A percentile compares a stretch with the other conserved stretches of the same genome.
Evolutionary conservation across 2,797 vertebrate species (phyloP).

Genomic region (Oophaga sylvatica): DNA sequence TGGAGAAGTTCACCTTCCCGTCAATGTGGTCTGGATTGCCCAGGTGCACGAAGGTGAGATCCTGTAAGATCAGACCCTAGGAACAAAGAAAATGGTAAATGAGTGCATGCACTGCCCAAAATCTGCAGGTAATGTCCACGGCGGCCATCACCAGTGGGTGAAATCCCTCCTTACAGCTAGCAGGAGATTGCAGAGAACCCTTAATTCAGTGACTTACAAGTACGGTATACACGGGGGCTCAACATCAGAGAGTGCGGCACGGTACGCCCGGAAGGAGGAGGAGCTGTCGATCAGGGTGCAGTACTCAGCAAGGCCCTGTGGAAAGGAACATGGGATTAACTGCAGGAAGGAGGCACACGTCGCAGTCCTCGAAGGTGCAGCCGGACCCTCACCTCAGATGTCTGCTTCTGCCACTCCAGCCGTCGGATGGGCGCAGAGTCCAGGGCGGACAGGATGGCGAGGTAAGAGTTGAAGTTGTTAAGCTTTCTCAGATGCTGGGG

Average conservation of each 20-base stretch:
- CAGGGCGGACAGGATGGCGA: conserved; percentile 96
- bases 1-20: conserved; percentile 97
- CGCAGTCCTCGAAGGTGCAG: neutral
- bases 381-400: conserved; percentile 87
- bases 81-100: conserved; percentile 17
- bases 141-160: neutral
- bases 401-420: conserved; percentile 99
- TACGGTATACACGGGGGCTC: conserved; percentile 97
- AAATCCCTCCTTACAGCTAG: too few species aligned
- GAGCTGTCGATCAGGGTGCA: conserved; percentile 98
- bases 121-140: neutral
- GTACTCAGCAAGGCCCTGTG: conserved; percentile 94
- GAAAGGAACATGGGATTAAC: neutral
- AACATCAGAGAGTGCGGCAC: conserved; percentile 92
- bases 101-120: too few species aligned
- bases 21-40: conserved; percentile 97
- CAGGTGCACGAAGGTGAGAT: conserved; percentile 96
- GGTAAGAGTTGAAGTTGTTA: conserved; percentile 99
- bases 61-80: conserved; percentile 96
- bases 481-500: conserved; percentile 94
- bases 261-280: conserved; percentile 95
- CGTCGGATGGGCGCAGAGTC: conserved; percentile 97
- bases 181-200: neutral
- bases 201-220: conserved; percentile 79
- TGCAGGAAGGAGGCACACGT: neutral